These are phyloP conservation scores for Nemoura dubitans DNA, from an alignment of 2,888 invertebrate genomes.

Conservation along the genomic window DNA sequence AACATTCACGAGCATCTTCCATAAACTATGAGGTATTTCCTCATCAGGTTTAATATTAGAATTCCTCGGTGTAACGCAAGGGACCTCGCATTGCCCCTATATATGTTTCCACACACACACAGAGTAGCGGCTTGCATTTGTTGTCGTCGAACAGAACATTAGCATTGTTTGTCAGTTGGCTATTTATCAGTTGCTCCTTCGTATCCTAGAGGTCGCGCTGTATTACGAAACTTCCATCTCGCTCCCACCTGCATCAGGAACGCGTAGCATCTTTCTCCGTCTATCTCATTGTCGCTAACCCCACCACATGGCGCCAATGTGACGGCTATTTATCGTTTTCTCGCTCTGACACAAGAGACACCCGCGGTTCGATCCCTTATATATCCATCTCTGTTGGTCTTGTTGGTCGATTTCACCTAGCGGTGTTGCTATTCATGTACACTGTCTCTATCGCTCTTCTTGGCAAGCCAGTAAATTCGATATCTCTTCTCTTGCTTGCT, in stretches of 20 bases:
- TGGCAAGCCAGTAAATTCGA: background rate
- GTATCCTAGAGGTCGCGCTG: background rate
- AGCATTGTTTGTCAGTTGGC: background rate
- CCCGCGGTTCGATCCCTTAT: background rate
- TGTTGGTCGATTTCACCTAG: background rate
- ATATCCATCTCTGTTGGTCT: background rate
- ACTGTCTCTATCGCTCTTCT: background rate
- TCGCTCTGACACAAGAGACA: background rate
- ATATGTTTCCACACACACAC: background rate
- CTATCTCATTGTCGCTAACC: background rate
- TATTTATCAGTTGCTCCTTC: background rate
- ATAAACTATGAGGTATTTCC: slow-evolving; percentile 12
- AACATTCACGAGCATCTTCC: slow-evolving; percentile 12
- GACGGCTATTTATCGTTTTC: background rate
- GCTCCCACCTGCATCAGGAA: background rate
- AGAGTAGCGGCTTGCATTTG: background rate
- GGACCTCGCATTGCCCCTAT: background rate
- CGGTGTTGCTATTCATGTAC: background rate
- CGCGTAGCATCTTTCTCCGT: background rate
- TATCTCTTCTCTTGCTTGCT: background rate
- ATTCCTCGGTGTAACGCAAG: background rate
- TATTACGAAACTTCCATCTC: background rate
- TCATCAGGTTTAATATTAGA: background rate
- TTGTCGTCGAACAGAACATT: background rate
- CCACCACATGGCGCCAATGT: slow-evolving; percentile 7